phyloP scores from a whole-genome alignment of 2,888 invertebrate genomes.

The Labia minor region DNA sequence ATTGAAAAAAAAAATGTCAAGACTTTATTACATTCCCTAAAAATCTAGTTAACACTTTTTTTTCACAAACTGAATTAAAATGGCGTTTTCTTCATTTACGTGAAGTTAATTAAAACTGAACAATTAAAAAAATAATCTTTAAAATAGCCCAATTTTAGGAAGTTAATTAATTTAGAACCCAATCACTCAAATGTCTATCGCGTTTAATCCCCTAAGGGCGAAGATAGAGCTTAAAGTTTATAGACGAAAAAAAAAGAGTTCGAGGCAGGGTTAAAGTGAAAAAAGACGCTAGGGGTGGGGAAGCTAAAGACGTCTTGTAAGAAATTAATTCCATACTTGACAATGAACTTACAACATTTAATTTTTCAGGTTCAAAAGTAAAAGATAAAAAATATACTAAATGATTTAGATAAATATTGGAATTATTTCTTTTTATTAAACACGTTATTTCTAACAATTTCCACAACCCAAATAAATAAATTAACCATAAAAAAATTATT shows the following conservation, averaged over 20 bases:
- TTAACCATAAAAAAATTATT: neutral
- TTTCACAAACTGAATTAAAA: too few relatives aligned
- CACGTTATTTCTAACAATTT: neutral
- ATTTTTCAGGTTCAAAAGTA: neutral
- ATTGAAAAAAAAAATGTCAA: too few relatives aligned
- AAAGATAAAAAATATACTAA: too few relatives aligned
- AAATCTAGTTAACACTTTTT: too few relatives aligned
- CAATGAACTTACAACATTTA: neutral
- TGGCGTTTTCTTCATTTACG: too few relatives aligned
- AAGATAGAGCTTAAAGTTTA: neutral
- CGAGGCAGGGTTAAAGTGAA: neutral
- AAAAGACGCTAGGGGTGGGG: neutral
- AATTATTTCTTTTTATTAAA: neutral
- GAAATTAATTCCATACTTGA: constrained; percentile 1
- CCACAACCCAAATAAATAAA: neutral
- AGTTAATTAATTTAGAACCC: neutral
- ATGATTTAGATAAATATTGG: too few relatives aligned
- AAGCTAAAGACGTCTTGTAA: neutral
- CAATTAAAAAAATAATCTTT: too few relatives aligned
- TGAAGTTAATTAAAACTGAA: too few relatives aligned
- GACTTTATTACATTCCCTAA: too few relatives aligned
- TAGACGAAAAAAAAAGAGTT: neutral
- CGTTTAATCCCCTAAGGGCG: neutral
- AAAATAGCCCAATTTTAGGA: neutral
- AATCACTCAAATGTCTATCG: neutral